Evolutionary conservation across 1,140 invertebrate species (phyloP), one percentile per base, ranked within the genome.

Genomic region (Leptonema lineaticorne): DNA sequence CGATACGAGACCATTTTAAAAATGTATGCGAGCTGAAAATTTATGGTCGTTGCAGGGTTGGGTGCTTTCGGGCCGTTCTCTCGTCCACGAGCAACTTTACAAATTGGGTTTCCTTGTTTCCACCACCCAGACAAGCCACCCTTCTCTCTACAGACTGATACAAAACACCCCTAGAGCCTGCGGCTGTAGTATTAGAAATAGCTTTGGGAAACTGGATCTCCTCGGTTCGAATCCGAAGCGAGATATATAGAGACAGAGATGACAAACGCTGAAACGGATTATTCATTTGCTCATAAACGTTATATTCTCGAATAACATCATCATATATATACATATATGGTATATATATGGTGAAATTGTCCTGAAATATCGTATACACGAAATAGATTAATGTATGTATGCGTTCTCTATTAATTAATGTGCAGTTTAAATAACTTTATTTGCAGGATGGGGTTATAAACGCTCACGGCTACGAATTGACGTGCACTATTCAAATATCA

Each of bases 51-150:
- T 9, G 57, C 24, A 14, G 26, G 56, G 22, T 33, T 58, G 56
- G 26, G 29, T 28, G 28, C 16, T n/a, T n/a, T 11, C 26, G 22
- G 14, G 26, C 18, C 50, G 16, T 22, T 56, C 22, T 24, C 50
- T 58, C 48, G 48, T 8, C 59, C 45, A 66, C 50, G 70, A 67
- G 67, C 37, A 72, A 72, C 70, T 72, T 72, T 67, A 69, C 70
- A 72, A 72, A 72, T 72, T 72, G 70, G 70, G 70, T 72, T 72
- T 72, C 70, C 70, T 72, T 72, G 70, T 72, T 69, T 72, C 70
- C 45, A 30, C 27, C 64, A 63, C 66, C 65, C 56, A n/a, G 46
- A 33, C 30, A 20, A 63, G 37, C 37, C 63, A 45, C 69, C 50
- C 11, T 24, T 24, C 50, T 26, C 50, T 7, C 11, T 16, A 9